Conservation (phyloP, 2,113 vertebrate species). For the Lates calcarifer region DNA sequence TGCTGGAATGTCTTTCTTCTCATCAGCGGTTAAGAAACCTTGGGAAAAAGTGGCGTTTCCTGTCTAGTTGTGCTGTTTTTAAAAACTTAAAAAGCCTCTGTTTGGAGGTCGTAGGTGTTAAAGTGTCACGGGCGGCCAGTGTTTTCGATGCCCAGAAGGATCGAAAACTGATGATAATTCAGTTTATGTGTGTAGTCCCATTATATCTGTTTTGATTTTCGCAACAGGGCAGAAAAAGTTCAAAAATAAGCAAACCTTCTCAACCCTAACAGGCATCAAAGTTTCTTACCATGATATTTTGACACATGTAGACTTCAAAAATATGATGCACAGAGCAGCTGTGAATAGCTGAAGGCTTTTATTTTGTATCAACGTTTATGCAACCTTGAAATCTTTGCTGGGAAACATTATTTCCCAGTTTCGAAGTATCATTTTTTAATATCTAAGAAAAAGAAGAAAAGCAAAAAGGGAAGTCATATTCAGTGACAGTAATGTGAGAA, state of each 20-base stretch:
- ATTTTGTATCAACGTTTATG: neutral
- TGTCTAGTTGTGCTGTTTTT: neutral
- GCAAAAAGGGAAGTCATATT: neutral
- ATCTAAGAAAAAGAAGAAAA: neutral
- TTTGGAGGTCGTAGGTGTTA: conserved; percentile 12
- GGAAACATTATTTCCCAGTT: neutral
- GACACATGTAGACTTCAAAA: too few species aligned
- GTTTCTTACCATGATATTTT: neutral
- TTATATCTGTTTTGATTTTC: neutral
- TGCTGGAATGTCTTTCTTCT: neutral
- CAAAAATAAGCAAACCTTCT: neutral
- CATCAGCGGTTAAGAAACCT: neutral
- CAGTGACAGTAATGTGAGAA: neutral
- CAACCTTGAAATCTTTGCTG: neutral
- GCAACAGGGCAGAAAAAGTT: conserved; percentile 7
- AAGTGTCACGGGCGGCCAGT: neutral
- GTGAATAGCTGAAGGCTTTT: neutral
- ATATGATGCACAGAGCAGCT: too few species aligned
- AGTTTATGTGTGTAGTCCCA: neutral
- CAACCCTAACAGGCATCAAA: neutral
- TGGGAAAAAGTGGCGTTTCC: neutral
- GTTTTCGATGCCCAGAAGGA: neutral
- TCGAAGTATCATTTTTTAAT: neutral
- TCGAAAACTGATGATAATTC: neutral
- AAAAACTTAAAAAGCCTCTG: neutral